Percentiles rank a stretch among this genome's conserved stretches.
These are phyloP conservation scores for Psophia crepitans DNA, from an alignment of 2,113 vertebrate species.

Conservation along the genomic window DNA sequence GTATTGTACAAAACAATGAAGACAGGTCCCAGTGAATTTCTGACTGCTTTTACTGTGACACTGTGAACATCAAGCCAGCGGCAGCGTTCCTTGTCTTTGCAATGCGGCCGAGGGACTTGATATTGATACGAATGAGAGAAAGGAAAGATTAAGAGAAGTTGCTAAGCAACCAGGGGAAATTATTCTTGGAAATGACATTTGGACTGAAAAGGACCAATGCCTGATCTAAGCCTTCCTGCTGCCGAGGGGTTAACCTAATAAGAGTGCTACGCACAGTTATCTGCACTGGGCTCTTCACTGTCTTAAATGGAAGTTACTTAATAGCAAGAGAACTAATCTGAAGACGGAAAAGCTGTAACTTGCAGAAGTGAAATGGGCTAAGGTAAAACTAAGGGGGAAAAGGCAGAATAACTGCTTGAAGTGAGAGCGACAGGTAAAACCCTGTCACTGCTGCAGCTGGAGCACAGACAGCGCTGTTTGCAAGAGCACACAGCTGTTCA, in stretches of 20 bases:
- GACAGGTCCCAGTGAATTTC: not conserved
- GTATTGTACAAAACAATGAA: not conserved
- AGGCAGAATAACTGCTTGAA: not conserved
- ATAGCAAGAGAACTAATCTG: not conserved
- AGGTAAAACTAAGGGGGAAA: not conserved
- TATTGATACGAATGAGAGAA: not conserved
- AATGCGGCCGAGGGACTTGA: not conserved
- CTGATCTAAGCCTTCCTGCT: constrained; percentile 7
- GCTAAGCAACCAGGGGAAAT: constrained; percentile 28
- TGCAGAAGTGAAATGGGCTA: not conserved
- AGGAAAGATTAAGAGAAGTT: constrained; percentile 31
- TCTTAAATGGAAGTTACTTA: constrained; percentile 5
- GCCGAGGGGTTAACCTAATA: constrained; percentile 18
- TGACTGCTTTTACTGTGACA: not conserved
- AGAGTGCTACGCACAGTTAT: not conserved
- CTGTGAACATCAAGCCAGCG: not conserved
- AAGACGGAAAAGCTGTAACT: not conserved
- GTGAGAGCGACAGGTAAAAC: not conserved
- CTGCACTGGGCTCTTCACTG: not conserved
- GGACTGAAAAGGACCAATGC: not conserved
- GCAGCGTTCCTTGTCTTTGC: not conserved
- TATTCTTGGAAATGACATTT: constrained; percentile 35
- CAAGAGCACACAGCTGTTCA: not conserved
- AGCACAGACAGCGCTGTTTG: not conserved
- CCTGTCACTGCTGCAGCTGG: not conserved